Evolutionary conservation across 2,113 vertebrate species (phyloP).

Genomic region (Barbus barbus): DNA sequence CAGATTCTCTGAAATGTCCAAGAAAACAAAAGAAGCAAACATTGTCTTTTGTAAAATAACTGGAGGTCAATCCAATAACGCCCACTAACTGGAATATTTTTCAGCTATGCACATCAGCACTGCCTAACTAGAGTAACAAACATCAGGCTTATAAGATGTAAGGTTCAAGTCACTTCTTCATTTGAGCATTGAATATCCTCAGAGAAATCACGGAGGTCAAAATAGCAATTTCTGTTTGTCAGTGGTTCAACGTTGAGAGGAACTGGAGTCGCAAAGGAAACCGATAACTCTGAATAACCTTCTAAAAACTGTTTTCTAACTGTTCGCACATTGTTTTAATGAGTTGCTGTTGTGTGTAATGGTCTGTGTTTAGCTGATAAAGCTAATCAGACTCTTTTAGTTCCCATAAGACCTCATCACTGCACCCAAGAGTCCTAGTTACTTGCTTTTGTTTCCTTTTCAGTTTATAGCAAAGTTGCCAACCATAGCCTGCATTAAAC

Average conservation of each 20-base stretch:
- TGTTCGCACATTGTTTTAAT: conserved; percentile 27
- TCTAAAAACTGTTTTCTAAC: not conserved
- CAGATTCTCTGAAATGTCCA: not conserved
- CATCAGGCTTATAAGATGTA: not conserved
- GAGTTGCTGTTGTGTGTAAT: conserved; percentile 23
- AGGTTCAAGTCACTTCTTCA: not conserved
- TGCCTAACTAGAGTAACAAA: not conserved
- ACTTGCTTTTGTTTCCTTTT: not conserved
- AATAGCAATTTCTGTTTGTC: not conserved
- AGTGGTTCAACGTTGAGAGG: not conserved
- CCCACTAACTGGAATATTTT: not conserved
- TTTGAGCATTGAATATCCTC: not conserved
- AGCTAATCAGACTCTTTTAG: conserved; percentile 24
- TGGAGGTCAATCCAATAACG: not conserved
- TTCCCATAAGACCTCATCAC: conserved; percentile 11
- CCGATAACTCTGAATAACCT: conserved; percentile 12
- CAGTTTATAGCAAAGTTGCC: conserved; percentile 10
- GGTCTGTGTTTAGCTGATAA: conserved; percentile 37
- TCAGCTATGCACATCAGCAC: not conserved
- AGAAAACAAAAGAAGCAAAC: not conserved
- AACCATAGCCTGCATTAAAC: not conserved
- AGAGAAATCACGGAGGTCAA: not conserved
- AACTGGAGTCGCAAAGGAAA: not conserved
- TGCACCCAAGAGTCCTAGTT: not conserved
- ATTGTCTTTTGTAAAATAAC: not conserved